phyloP scores from a whole-genome alignment of 2,113 vertebrate species.

The Semnornis frantzii region DNA sequence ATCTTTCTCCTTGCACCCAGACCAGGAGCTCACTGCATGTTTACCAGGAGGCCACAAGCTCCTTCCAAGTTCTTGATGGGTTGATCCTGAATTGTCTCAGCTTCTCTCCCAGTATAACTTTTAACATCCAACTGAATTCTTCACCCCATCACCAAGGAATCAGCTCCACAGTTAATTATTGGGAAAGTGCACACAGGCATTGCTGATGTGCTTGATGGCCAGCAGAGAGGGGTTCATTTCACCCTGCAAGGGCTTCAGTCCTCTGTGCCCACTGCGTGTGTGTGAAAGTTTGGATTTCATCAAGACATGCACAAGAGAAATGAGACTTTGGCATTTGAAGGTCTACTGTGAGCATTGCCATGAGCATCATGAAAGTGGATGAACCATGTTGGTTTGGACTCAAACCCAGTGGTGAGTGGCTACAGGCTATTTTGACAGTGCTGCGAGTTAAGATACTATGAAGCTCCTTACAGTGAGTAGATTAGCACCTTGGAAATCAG shows the following conservation, averaged over 20 bases:
- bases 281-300: not conserved
- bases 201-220: not conserved
- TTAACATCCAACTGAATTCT: not conserved
- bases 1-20: not conserved
- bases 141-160: not conserved
- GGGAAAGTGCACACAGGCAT: not conserved
- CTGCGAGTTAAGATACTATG: not conserved
- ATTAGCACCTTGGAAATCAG: conserved; percentile 38
- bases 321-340: not conserved
- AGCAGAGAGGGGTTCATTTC: not conserved
- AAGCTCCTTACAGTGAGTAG: not conserved
- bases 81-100: not conserved
- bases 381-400: not conserved
- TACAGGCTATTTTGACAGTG: not conserved
- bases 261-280: accelerated
- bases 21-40: not conserved
- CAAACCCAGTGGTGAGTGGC: not conserved
- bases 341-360: not conserved
- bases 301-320: not conserved
- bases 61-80: not conserved
- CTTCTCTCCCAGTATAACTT: not conserved
- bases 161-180: not conserved
- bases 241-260: not conserved
- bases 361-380: not conserved
- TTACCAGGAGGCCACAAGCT: not conserved